A percentile compares a stretch with the other conserved stretches of the same genome.
Conservation (phyloP, 2,113 vertebrate genomes). For the Coracopsis vasa region DNA sequence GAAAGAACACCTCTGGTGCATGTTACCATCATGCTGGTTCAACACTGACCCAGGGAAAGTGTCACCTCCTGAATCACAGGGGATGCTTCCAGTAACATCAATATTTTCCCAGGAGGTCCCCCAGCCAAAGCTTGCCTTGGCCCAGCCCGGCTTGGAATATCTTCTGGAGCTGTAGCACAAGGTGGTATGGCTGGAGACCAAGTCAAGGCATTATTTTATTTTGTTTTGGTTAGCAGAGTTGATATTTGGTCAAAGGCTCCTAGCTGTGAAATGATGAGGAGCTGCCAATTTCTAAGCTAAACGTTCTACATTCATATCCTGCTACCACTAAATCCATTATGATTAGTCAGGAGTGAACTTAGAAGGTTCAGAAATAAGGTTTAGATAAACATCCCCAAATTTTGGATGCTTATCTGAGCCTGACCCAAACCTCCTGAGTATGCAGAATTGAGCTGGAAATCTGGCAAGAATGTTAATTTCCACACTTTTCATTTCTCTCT, state of each 20-base stretch:
- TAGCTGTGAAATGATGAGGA: slow-evolving; percentile 58
- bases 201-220: slow-evolving; percentile 69
- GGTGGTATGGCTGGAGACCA: slow-evolving; percentile 60
- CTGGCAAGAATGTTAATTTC: slow-evolving; percentile 68
- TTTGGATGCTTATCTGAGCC: slow-evolving; percentile 70
- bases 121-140: slow-evolving; percentile 7
- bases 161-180: slow-evolving; percentile 39
- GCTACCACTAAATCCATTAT: slow-evolving; percentile 61
- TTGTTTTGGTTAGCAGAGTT: slow-evolving; percentile 62
- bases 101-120: slow-evolving; percentile 9
- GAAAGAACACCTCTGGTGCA: fast-evolving
- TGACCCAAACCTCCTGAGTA: slow-evolving; percentile 59
- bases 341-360: slow-evolving; percentile 43
- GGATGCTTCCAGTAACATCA: slow-evolving; percentile 17
- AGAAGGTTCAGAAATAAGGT: slow-evolving; percentile 57
- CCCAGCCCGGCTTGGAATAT: slow-evolving; percentile 8
- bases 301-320: slow-evolving; percentile 50
- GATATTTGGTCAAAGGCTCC: slow-evolving; percentile 67
- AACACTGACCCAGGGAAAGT: fast-evolving
- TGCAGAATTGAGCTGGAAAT: slow-evolving; percentile 58
- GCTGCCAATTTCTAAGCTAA: slow-evolving; percentile 68
- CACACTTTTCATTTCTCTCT: slow-evolving; percentile 65
- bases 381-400: slow-evolving; percentile 64
- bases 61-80: neutral
- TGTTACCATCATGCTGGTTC: fast-evolving